Conservation (phyloP, 2,888 invertebrate genomes). For the Lycia hirtaria region DNA sequence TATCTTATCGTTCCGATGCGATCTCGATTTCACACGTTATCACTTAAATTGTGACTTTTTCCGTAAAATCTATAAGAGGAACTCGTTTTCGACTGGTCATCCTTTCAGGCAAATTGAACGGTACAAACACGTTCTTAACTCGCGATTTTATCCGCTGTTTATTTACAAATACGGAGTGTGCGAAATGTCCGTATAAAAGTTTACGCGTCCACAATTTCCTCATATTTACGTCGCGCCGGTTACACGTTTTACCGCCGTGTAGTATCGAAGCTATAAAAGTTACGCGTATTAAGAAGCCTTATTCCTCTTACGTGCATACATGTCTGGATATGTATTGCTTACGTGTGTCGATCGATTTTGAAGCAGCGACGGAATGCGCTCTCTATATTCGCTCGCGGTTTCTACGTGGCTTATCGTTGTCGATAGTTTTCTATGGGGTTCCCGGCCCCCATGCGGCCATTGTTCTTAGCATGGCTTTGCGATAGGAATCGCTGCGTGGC, state of each 20-base stretch:
- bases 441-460: conserved; percentile 64
- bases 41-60: conserved; percentile 45
- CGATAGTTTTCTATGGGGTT: conserved; percentile 62
- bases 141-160: conserved; percentile 64
- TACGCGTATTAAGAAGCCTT: conserved; percentile 41
- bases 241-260: conserved; percentile 56
- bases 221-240: conserved; percentile 51
- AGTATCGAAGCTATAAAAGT: conserved; percentile 31
- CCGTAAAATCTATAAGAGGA: conserved; percentile 56
- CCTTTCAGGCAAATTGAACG: conserved; percentile 75
- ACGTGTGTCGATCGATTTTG: conserved; percentile 17
- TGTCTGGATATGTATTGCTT: conserved; percentile 29
- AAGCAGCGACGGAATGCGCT: conserved; percentile 19
- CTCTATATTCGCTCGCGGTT: conserved; percentile 17
- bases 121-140: conserved; percentile 75
- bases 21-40: conserved; percentile 33
- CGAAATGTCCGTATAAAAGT: conserved; percentile 45
- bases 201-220: conserved; percentile 51
- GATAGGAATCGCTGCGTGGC: conserved; percentile 61
- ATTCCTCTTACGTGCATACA: conserved; percentile 37
- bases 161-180: conserved; percentile 73
- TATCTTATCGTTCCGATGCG: conserved; percentile 31
- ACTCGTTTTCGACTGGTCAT: conserved; percentile 65
- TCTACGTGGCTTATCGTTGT: conserved; percentile 68
- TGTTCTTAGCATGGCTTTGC: conserved; percentile 63